Percentiles rank a stretch among this genome's conserved stretches.
These are phyloP conservation scores for Scaptomyza hsui DNA, from an alignment of 1,140 invertebrate species.

Conservation along the genomic window DNA sequence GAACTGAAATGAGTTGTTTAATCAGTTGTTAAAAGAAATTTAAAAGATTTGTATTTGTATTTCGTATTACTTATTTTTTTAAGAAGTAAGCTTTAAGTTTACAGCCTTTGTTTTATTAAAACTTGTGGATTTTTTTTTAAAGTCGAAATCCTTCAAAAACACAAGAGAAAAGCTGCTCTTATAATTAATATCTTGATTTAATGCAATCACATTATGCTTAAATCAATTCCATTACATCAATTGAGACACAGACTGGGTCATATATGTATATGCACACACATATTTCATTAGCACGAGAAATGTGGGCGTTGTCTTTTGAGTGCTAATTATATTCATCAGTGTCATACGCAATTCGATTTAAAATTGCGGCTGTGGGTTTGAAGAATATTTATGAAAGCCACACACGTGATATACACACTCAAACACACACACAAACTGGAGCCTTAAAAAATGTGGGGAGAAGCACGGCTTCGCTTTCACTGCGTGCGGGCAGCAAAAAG, in stretches of 20 bases:
- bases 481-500: conserved; percentile 12
- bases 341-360: conserved; percentile 72
- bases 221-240: conserved; percentile 51
- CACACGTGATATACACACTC: conserved; percentile 58
- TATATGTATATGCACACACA: neutral
- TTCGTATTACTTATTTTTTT: too few relatives aligned
- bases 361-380: conserved; percentile 59
- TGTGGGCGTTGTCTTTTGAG: conserved; percentile 71
- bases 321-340: conserved; percentile 67
- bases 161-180: neutral
- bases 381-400: conserved; percentile 72
- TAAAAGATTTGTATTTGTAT: too few relatives aligned
- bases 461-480: conserved; percentile 29
- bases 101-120: too few relatives aligned
- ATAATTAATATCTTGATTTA: conserved; percentile 25
- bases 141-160: neutral
- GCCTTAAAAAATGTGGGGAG: neutral
- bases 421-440: neutral
- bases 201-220: conserved; percentile 37
- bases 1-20: too few relatives aligned
- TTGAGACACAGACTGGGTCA: conserved; percentile 23
- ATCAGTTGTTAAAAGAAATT: too few relatives aligned
- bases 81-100: too few relatives aligned
- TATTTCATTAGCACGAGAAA: conserved; percentile 66
- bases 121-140: neutral